Evolutionary conservation across 2,113 vertebrate species (phyloP).

Genomic region (Chauna torquata): DNA sequence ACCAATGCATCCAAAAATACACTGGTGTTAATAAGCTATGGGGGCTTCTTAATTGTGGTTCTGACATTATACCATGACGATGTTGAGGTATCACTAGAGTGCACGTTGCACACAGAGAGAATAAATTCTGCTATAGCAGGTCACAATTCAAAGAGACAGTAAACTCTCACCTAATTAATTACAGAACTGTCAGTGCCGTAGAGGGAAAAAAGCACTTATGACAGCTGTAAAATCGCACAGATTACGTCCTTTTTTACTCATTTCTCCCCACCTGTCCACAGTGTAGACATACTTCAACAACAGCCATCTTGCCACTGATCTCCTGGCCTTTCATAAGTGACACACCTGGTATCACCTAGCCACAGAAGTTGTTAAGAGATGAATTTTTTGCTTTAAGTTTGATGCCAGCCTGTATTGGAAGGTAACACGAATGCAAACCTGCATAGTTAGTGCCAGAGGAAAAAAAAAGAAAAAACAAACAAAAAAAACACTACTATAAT

Average conservation of each 20-base stretch:
- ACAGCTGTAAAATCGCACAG: not conserved
- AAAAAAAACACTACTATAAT: not conserved
- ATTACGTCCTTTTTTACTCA: not conserved
- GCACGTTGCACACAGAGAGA: not conserved
- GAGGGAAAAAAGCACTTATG: not conserved
- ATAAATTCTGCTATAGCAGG: not conserved
- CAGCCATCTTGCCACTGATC: not conserved
- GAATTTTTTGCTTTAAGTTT: not conserved
- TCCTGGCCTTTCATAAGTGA: not conserved
- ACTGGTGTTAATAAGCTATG: not conserved
- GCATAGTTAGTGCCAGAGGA: not conserved
- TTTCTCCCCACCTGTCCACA: not conserved
- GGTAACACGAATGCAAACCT: accelerated
- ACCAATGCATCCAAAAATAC: not conserved
- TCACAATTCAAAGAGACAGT: not conserved
- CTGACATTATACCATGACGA: not conserved
- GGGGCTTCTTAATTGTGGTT: not conserved
- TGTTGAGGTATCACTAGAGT: accelerated
- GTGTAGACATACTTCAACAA: not conserved
- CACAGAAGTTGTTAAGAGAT: not conserved
- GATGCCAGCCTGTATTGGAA: not conserved
- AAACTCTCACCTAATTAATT: not conserved
- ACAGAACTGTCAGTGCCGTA: not conserved
- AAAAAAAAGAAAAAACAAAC: too few species aligned
- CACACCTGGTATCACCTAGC: not conserved